Conservation (phyloP, 2,888 invertebrate genomes). For the Osmoderma eremita region DNA sequence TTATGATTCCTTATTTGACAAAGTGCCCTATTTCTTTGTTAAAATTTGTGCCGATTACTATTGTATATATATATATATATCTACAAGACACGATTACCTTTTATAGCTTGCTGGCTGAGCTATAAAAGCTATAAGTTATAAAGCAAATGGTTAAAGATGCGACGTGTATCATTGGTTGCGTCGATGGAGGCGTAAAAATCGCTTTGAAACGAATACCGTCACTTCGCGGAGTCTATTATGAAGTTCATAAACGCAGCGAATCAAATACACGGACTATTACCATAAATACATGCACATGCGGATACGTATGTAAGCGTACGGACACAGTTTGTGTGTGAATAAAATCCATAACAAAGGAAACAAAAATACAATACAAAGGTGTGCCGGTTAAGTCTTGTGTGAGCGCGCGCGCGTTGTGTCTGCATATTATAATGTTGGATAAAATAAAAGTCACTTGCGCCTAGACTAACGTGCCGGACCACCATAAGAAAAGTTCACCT, state of each 20-base stretch:
- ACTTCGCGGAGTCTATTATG: not conserved
- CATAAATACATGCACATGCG: slow-evolving; percentile 23
- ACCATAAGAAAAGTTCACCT: slow-evolving; percentile 56
- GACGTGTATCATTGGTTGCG: slow-evolving; percentile 15
- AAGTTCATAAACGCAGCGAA: slow-evolving; percentile 10
- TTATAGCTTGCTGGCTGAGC: too few species aligned
- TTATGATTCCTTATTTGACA: too few species aligned
- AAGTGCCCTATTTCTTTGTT: too few species aligned
- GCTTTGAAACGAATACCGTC: slow-evolving; percentile 1
- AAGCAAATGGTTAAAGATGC: too few species aligned
- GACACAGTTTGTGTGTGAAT: slow-evolving; percentile 27
- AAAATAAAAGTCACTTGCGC: slow-evolving; percentile 56
- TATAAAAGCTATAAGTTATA: too few species aligned
- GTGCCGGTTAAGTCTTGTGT: slow-evolving; percentile 37
- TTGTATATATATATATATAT: too few species aligned
- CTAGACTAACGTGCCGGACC: slow-evolving; percentile 55
- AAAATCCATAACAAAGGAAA: slow-evolving; percentile 45
- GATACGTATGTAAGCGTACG: slow-evolving; percentile 2
- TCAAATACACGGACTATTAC: slow-evolving; percentile 17
- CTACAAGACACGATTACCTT: too few species aligned
- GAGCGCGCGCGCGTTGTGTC: slow-evolving; percentile 25
- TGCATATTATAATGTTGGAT: slow-evolving; percentile 44
- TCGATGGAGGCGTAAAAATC: slow-evolving; percentile 5
- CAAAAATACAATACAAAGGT: slow-evolving; percentile 44
- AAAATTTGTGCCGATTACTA: too few species aligned